Evolutionary conservation across 1,140 invertebrate genomes (phyloP), one percentile per base, ranked within the genome.

Genomic region (Sesamia nonagrioides): DNA sequence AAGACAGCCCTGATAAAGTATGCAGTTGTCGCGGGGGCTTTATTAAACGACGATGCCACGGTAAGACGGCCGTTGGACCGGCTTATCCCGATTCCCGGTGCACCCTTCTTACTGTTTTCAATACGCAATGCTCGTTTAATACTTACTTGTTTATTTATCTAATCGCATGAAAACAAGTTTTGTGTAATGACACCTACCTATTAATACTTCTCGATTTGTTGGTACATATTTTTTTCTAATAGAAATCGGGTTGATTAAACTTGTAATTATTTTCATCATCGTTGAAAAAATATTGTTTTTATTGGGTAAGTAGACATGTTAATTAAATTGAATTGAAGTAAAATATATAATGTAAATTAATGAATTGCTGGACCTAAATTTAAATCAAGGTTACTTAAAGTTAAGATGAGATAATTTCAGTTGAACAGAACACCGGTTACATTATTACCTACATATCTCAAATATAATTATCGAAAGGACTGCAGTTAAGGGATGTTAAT

Each of bases 11-110:
- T 94, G 86, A 72, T 76, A 79, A 84, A 82, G 83, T 86, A 83
- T 85, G 88, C 84, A 88, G 92, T 93, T 93, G 91, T 93, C 92
- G 88, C 88, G 85, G 86, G 88, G 85, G 86, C 89, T 92, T 92
- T 92, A 94, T 92, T 93, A 94, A 94, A 94, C 87, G 88, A 91
- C 88, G 86, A 50, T 75, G 58, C 84, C 90, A 90, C 89, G 86
- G 86, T 89, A 92, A 92, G 92, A 92, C 91, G 89, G 90, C 89
- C 89, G 91, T 92, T 86, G 87, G 92, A 94, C 92, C 92, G 92
- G 92, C 88, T 94, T 93, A 91, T 89, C 91, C 90, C 91, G 90
- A 90, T 90, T 90, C 88, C 86, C 85, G 72, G 79, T 81, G 86
- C 88, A 79, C 89, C 86, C 90, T 90, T 84, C 84, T 85, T 84